phyloP scores from a whole-genome alignment of 2,888 invertebrate species.

The Mystacides longicornis region DNA sequence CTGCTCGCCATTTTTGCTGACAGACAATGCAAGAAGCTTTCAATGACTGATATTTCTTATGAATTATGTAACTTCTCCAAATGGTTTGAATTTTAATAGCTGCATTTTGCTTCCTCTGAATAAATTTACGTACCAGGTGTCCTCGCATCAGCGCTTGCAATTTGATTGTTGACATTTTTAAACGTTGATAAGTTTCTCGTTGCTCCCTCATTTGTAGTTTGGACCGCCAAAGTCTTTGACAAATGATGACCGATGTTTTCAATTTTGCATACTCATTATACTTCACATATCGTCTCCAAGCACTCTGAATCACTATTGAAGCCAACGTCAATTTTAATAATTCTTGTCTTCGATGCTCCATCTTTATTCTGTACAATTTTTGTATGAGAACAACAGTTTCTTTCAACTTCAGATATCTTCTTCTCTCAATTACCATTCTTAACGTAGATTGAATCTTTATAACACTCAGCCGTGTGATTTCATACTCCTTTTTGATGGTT shows the following conservation, averaged over 20 bases:
- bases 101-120: conserved; percentile 15
- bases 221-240: conserved; percentile 20
- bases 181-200: conserved; percentile 6
- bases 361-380: conserved; percentile 35
- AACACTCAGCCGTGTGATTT: conserved; percentile 30
- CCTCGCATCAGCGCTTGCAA: conserved; percentile 21
- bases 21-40: conserved; percentile 23
- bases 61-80: conserved; percentile 27
- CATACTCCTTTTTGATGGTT: conserved; percentile 31
- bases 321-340: background rate
- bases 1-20: conserved; percentile 19
- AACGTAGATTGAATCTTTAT: conserved; percentile 23
- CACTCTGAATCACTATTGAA: conserved; percentile 12
- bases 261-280: conserved; percentile 24
- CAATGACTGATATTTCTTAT: conserved; percentile 24
- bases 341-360: conserved; percentile 22
- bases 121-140: conserved; percentile 13
- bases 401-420: conserved; percentile 33
- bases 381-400: conserved; percentile 35
- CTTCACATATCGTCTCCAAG: conserved; percentile 9
- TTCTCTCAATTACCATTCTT: conserved; percentile 27
- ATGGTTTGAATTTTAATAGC: conserved; percentile 27
- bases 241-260: conserved; percentile 21
- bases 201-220: conserved; percentile 6
- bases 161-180: conserved; percentile 24